These are phyloP conservation scores for Otolemur garnettii DNA, from an alignment of 2,113 vertebrate genomes.

Conservation along the genomic window DNA sequence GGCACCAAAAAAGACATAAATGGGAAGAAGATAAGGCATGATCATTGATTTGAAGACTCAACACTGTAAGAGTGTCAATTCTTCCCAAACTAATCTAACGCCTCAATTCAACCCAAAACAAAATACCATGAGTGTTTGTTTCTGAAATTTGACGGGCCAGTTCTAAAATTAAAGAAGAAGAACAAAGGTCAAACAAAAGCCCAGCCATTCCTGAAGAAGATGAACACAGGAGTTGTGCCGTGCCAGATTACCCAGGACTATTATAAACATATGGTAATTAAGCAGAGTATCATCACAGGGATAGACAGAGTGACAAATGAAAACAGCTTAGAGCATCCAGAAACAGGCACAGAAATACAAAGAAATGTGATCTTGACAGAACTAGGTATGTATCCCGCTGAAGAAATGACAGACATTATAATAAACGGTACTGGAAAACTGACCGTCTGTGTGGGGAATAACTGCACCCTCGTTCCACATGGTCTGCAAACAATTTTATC, in stretches of 20 bases:
- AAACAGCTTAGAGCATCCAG: slow-evolving; percentile 29
- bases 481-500: neutral
- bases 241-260: neutral
- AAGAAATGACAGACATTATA: neutral
- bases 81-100: neutral
- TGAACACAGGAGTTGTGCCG: neutral
- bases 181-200: neutral
- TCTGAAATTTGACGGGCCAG: neutral
- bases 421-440: neutral
- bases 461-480: neutral
- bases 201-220: neutral
- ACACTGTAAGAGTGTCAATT: neutral
- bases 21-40: neutral
- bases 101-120: slow-evolving; percentile 8
- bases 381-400: neutral
- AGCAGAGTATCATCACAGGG: neutral
- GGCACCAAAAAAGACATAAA: neutral
- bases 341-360: slow-evolving; percentile 38
- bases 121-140: neutral
- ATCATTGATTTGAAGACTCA: neutral
- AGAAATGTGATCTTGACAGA: slow-evolving; percentile 44
- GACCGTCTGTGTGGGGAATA: neutral
- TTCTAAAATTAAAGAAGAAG: slow-evolving; percentile 39
- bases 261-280: slow-evolving; percentile 11
- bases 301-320: slow-evolving; percentile 42